phyloP scores from a whole-genome alignment of 2,888 invertebrate species.

The Drepanosiphum platanoidis region DNA sequence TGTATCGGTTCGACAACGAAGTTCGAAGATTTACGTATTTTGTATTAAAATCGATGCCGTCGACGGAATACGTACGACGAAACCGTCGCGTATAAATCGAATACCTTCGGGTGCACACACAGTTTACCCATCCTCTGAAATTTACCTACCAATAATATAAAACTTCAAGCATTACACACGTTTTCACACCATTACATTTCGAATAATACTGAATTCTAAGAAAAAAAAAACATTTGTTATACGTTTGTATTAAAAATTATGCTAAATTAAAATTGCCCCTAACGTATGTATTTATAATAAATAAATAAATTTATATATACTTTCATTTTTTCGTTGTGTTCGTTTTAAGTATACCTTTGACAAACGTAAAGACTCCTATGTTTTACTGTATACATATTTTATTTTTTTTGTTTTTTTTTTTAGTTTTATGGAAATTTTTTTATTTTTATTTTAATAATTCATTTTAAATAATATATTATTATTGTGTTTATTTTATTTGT shows the following conservation, averaged over 20 bases:
- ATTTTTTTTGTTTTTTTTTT: not conserved
- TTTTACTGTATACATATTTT: not conserved
- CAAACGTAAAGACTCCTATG: not conserved
- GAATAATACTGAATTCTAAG: slow-evolving; percentile 37
- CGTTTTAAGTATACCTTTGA: not conserved
- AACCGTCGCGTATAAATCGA: not conserved
- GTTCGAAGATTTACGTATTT: too few species aligned
- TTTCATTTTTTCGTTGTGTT: not conserved
- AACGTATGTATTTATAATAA: not conserved
- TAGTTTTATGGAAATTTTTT: too few species aligned
- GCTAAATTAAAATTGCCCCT: slow-evolving; percentile 20
- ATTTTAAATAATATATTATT: slow-evolving; percentile 15
- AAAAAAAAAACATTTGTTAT: slow-evolving; percentile 17
- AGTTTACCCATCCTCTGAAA: slow-evolving; percentile 36
- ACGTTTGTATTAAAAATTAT: slow-evolving; percentile 22
- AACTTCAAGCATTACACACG: slow-evolving; percentile 44
- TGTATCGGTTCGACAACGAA: too few species aligned
- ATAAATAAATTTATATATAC: not conserved
- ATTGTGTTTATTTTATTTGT: slow-evolving; percentile 3
- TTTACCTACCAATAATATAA: slow-evolving; percentile 29
- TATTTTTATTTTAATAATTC: slow-evolving; percentile 15
- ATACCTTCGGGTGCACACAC: not conserved
- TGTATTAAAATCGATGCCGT: not conserved
- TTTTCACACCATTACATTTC: slow-evolving; percentile 32
- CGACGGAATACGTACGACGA: not conserved